These are phyloP conservation scores for Melangyna quadrimaculata DNA, from an alignment of 2,888 invertebrate genomes.

Conservation along the genomic window DNA sequence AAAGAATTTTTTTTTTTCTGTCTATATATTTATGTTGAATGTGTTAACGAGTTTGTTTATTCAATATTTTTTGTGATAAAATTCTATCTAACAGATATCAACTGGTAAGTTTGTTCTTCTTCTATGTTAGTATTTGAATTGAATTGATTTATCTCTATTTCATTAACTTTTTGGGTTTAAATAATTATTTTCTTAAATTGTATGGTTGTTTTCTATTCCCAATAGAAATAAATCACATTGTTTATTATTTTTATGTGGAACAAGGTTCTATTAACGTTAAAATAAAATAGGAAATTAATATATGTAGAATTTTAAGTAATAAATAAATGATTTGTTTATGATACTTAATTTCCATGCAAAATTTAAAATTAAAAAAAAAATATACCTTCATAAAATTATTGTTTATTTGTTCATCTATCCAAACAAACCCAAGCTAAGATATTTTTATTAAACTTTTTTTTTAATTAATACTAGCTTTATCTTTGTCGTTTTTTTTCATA, in stretches of 20 bases:
- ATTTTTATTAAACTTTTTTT: not conserved
- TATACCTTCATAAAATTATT: not conserved
- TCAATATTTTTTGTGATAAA: constrained; percentile 45
- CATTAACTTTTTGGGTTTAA: not conserved
- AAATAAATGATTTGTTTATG: not conserved
- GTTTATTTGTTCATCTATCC: not conserved
- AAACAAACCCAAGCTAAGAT: not conserved
- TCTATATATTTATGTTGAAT: constrained; percentile 47
- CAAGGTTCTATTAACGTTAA: not conserved
- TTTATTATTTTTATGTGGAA: not conserved
- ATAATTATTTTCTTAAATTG: not conserved
- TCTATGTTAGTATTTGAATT: constrained; percentile 30
- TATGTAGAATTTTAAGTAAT: not conserved
- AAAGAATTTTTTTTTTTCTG: constrained; percentile 16
- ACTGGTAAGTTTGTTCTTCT: constrained; percentile 62
- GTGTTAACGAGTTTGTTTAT: constrained; percentile 55
- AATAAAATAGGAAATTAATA: not conserved
- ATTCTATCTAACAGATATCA: constrained; percentile 62
- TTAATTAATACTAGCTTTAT: not conserved
- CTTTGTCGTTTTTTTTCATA: not conserved
- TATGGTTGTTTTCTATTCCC: not conserved
- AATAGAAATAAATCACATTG: not conserved
- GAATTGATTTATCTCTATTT: constrained; percentile 12
- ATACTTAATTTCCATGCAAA: not conserved
- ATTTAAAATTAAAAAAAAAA: not conserved